phyloP scores from a whole-genome alignment of 2,888 invertebrate species.

The Rhagophthalmus giganteus region DNA sequence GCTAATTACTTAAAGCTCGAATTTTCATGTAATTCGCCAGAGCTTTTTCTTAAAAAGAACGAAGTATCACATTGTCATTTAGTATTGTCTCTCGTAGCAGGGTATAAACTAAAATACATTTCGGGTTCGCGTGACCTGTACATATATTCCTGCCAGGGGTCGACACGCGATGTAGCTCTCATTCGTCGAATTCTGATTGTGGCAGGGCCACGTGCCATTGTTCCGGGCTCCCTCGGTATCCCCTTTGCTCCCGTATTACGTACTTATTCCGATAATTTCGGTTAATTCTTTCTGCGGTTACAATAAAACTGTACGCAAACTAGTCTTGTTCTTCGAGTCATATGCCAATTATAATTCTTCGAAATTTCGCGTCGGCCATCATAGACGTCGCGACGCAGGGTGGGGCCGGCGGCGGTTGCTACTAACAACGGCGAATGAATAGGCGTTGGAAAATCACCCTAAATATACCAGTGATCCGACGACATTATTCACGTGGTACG shows the following conservation, averaged over 20 bases:
- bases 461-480: too few species aligned
- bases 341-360: slow-evolving; percentile 21
- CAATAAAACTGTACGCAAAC: slow-evolving; percentile 27
- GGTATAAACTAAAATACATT: slow-evolving; percentile 49
- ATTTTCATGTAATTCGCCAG: slow-evolving; percentile 11
- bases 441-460: slow-evolving; percentile 31
- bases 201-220: slow-evolving; percentile 50
- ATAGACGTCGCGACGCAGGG: slow-evolving; percentile 39
- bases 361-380: slow-evolving; percentile 38
- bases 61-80: slow-evolving; percentile 38
- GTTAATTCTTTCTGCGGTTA: slow-evolving; percentile 26
- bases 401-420: slow-evolving; percentile 39
- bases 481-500: too few species aligned
- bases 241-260: slow-evolving; percentile 26
- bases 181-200: slow-evolving; percentile 51
- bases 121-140: slow-evolving; percentile 50
- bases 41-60: slow-evolving; percentile 17
- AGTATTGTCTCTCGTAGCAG: slow-evolving; percentile 35
- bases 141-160: slow-evolving; percentile 46
- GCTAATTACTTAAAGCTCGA: slow-evolving; percentile 13
- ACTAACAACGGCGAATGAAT: slow-evolving; percentile 38
- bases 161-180: slow-evolving; percentile 50
- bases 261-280: slow-evolving; percentile 27
- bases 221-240: slow-evolving; percentile 36
- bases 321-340: slow-evolving; percentile 11